phyloP scores from a whole-genome alignment of 2,888 invertebrate species.

The Prostheceraeus crozeri region DNA sequence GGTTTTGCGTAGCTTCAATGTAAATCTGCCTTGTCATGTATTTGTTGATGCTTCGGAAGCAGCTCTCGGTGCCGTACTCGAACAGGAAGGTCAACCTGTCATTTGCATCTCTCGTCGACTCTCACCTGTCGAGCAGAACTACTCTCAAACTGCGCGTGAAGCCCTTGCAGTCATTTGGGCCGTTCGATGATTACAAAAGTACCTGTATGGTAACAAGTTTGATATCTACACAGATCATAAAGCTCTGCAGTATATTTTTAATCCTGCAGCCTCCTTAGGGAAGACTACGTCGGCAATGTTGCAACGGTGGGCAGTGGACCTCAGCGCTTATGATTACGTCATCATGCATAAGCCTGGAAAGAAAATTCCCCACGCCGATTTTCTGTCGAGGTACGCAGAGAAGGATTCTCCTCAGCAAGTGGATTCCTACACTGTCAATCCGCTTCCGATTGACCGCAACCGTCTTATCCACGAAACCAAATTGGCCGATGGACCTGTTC shows the following conservation, averaged over 20 bases:
- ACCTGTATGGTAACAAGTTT: neutral
- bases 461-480: neutral
- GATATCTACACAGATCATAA: slow-evolving; percentile 9
- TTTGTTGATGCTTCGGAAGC: slow-evolving; percentile 1
- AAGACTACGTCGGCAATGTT: slow-evolving; percentile 11
- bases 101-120: slow-evolving; percentile 4
- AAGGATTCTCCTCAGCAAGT: slow-evolving; percentile 15
- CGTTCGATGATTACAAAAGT: neutral
- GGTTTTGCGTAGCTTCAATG: too few species aligned
- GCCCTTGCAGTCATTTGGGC: slow-evolving; percentile 7
- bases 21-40: too few species aligned
- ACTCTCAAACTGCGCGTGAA: slow-evolving; percentile 8
- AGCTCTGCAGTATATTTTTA: slow-evolving; percentile 1
- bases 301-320: neutral
- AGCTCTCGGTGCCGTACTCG: slow-evolving; percentile 7
- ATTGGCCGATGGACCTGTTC: slow-evolving; percentile 2
- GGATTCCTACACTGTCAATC: too few species aligned
- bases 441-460: slow-evolving; percentile 5
- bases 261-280: slow-evolving; percentile 12
- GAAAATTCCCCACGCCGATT: slow-evolving; percentile 9
- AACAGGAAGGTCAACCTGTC: slow-evolving; percentile 13
- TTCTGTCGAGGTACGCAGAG: neutral
- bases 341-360: slow-evolving; percentile 8
- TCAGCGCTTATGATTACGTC: neutral
- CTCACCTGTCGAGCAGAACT: neutral